Evolutionary conservation across 2,888 invertebrate genomes (phyloP).

Genomic region (Oligia fasciuncula): DNA sequence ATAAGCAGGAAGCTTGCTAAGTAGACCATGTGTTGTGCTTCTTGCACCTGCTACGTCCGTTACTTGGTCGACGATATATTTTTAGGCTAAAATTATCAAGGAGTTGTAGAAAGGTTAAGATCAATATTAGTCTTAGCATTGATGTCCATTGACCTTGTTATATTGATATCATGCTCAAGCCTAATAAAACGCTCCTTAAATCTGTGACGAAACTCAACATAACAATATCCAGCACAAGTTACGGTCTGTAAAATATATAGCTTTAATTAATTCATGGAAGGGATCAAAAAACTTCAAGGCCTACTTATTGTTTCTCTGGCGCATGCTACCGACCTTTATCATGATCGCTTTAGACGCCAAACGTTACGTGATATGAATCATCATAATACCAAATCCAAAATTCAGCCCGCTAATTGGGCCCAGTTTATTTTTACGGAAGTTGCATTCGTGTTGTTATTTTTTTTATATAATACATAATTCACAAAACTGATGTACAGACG

Average conservation of each 20-base stretch:
- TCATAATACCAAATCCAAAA: conserved; percentile 33
- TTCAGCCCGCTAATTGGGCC: conserved; percentile 28
- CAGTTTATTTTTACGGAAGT: conserved; percentile 15
- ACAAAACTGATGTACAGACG: too few species aligned
- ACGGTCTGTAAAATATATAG: conserved; percentile 50
- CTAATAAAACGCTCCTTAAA: conserved; percentile 32
- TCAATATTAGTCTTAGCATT: conserved; percentile 23
- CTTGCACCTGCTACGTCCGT: background rate
- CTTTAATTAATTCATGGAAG: conserved; percentile 42
- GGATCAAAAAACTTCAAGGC: conserved; percentile 47
- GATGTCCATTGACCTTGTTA: conserved; percentile 41
- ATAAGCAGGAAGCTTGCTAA: too few species aligned
- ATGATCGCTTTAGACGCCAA: conserved; percentile 26
- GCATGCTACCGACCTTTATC: conserved; percentile 24
- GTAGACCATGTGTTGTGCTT: background rate
- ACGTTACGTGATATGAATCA: conserved; percentile 17
- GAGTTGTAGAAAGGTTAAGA: conserved; percentile 7
- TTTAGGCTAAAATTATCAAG: conserved; percentile 13
- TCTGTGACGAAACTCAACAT: conserved; percentile 32
- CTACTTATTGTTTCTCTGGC: conserved; percentile 30
- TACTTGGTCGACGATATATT: background rate
- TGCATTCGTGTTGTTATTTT: conserved; percentile 12
- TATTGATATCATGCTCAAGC: conserved; percentile 31
- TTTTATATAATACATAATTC: too few species aligned
- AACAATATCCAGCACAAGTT: conserved; percentile 32